Evolutionary conservation across 2,888 invertebrate species (phyloP), one percentile per base, ranked within the genome.

Genomic region (Carterocephalus palaemon): DNA sequence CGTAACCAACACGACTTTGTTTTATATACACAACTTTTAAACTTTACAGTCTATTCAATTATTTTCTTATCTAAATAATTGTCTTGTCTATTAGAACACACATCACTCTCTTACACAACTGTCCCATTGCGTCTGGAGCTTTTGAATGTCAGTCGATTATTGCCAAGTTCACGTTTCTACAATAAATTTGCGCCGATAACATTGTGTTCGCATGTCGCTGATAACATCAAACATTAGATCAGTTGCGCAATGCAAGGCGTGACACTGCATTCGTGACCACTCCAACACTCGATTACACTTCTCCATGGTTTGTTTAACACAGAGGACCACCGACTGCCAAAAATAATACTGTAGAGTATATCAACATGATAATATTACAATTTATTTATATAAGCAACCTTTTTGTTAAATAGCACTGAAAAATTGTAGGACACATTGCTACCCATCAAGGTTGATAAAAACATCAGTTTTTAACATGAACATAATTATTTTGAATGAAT

Each of bases 251-350:
- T 54, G 66, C 70, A 51, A 55, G 60, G 59, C 67, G 63, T 57
- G 60, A 57, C 53, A 57, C 62, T 56, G 51, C 57, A 59, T 59
- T 74, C 75, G 75, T 75, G 75, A 70, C 67, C 67, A 65, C 66
- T 70, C 60, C 47, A 53, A n/a, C 54, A 61, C 59, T 60, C 62
- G 57, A 69, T 63, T 67, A 64, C 59, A 64, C 62, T 66, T 61
- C 61, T 46, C 54, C 34, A 60, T 59, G 55, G 60, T 65, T 66
- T 64, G 59, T 65, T 64, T 57, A 62, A 63, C 59, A 54, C 49
- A 59, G 60, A 58, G 51, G 53, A 55, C 50, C 53, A 53, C n/a
- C n/a, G 53, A 55, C 50, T 52, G 36, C 40, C 45, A 52, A 52
- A 53, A 58, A 49, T 47, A 46, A 47, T 48, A 54, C 16, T 17